Evolutionary conservation across 2,113 vertebrate genomes (phyloP), one percentile per base, ranked within the genome.

Genomic region (Chelonoidis abingdonii): DNA sequence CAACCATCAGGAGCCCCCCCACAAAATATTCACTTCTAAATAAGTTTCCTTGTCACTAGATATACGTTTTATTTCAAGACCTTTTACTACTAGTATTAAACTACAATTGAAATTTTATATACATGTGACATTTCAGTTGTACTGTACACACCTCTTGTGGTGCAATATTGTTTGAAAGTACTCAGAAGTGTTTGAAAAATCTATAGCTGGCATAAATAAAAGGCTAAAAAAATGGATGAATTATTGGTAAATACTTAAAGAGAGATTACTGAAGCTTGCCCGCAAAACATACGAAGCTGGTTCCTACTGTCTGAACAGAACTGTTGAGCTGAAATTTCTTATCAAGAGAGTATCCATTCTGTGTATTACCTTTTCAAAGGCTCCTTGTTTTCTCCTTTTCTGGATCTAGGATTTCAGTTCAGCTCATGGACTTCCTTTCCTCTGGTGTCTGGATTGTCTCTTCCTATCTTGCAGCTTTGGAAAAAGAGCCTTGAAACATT

Each of bases 341-440:
- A 38, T 90, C 52, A 95, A 95, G 14, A 49, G 44, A 91, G 50
- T 27, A 82, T 49, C 35, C 52, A 44, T 8, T 44, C 75, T 88
- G 87, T 93, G 49, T 78, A 49, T 78, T 87, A 41, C 59, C 7
- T 83, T 95, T 80, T 95, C 76, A 87, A 44, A 93, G 65, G 21
- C 41, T 95, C 8, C 52, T 88, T 14, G 90, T 95, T 65, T 84
- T 90, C 91, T n/a, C 49, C 27, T 86, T 93, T 84, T 89, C 76
- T 76, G 52, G 24, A 85, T 88, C 31, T 85, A 86, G 35, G 41
- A 56, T 93, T 95, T 95, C 83, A 85, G 29, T 84, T 92, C 83
- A 95, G 44, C 83, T 95, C 80, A 87, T 22, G 93, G 81, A 62
- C 90, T 94, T 96, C 38, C 59, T 96, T 95, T 94, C 11, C 29